phyloP scores from a whole-genome alignment of 2,113 vertebrate genomes.

The Pavo muticus region DNA sequence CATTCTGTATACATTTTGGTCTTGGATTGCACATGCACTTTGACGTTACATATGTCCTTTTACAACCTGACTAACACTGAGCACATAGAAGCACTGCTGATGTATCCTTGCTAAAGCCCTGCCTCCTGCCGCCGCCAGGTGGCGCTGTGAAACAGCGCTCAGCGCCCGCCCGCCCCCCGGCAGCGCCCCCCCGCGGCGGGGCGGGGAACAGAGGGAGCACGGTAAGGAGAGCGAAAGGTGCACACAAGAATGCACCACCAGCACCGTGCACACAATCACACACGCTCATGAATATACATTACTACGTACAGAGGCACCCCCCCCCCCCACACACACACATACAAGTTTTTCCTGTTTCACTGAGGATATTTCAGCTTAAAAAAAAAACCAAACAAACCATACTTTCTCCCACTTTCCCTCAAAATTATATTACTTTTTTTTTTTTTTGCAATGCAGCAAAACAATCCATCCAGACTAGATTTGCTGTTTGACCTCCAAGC shows the following conservation, averaged over 20 bases:
- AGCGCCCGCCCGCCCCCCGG: not conserved
- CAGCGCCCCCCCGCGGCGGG: not conserved
- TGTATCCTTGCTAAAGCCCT: not conserved
- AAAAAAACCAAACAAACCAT: not conserved
- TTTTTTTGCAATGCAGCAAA: not conserved
- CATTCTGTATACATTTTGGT: not conserved
- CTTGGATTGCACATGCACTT: rapidly evolving
- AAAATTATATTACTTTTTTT: not conserved
- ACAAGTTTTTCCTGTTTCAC: not conserved
- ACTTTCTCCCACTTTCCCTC: not conserved
- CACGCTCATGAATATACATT: not conserved
- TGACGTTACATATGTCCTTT: rapidly evolving
- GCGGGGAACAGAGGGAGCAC: not conserved
- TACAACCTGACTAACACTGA: not conserved
- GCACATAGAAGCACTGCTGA: rapidly evolving
- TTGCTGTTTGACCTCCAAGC: not conserved
- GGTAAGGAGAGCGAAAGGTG: not conserved
- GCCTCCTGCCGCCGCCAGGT: not conserved
- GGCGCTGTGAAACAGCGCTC: not conserved
- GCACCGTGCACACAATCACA: not conserved
- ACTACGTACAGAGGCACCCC: not conserved
- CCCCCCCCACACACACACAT: too few relatives aligned
- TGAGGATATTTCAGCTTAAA: not conserved
- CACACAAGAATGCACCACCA: not conserved
- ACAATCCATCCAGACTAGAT: not conserved